Evolutionary conservation across 2,888 invertebrate species (phyloP).

Genomic region (Ormyrus rosae): DNA sequence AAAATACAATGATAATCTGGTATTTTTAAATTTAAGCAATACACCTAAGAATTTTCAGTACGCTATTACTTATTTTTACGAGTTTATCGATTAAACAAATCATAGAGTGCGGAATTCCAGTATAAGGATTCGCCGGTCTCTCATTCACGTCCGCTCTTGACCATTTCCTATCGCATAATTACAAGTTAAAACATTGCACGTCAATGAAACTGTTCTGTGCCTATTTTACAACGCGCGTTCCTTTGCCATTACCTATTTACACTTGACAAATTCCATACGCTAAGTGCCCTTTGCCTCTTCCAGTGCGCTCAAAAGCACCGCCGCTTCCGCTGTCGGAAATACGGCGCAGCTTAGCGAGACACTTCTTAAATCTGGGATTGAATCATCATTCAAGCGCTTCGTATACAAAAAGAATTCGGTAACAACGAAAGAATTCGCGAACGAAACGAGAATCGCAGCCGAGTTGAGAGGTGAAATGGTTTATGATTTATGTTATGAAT

Average conservation of each 20-base stretch:
- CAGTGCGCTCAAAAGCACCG: slow-evolving; percentile 1
- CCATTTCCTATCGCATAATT: slow-evolving; percentile 30
- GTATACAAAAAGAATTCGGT: neutral
- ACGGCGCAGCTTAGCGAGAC: neutral
- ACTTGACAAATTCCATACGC: slow-evolving; percentile 29
- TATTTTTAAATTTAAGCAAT: too few relatives aligned
- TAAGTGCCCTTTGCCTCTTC: slow-evolving; percentile 36
- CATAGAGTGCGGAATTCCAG: neutral
- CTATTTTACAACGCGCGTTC: slow-evolving; percentile 49
- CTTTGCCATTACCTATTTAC: slow-evolving; percentile 46
- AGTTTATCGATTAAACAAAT: too few relatives aligned
- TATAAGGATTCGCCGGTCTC: slow-evolving; percentile 22
- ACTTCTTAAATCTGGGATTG: slow-evolving; percentile 12
- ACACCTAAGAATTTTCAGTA: too few relatives aligned
- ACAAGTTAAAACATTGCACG: slow-evolving; percentile 41
- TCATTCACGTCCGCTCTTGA: slow-evolving; percentile 13
- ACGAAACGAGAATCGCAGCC: slow-evolving; percentile 38
- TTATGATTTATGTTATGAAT: slow-evolving; percentile 12
- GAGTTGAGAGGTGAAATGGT: slow-evolving; percentile 22
- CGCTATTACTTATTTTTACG: too few relatives aligned
- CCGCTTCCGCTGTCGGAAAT: slow-evolving; percentile 20
- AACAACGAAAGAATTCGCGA: neutral
- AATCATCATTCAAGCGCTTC: neutral
- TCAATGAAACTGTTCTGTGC: slow-evolving; percentile 23
- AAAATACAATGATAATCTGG: slow-evolving; percentile 5